These are phyloP conservation scores for Sympetrum striolatum DNA, from an alignment of 2,888 invertebrate species.

Conservation along the genomic window DNA sequence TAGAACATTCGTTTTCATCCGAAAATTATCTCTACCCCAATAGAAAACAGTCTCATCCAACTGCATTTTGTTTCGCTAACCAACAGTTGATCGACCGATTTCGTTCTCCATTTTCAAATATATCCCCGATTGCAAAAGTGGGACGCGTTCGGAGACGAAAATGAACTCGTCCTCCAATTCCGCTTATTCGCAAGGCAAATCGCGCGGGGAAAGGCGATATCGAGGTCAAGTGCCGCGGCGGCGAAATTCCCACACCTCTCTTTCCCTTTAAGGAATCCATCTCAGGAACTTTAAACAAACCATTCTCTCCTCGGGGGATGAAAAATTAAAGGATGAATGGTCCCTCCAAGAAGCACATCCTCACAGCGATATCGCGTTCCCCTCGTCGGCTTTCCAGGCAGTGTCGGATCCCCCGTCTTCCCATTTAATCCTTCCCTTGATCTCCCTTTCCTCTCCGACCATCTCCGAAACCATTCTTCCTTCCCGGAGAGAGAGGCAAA, in stretches of 20 bases:
- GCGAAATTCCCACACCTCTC: neutral
- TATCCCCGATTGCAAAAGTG: too few species aligned
- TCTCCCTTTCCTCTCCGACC: neutral
- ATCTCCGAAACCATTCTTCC: too few species aligned
- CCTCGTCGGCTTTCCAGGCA: neutral
- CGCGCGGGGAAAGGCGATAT: neutral
- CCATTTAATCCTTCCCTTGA: neutral
- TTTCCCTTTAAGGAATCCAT: neutral
- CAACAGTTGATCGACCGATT: too few species aligned
- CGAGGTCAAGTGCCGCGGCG: neutral
- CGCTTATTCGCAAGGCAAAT: neutral
- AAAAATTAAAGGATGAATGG: too few species aligned
- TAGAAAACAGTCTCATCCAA: too few species aligned
- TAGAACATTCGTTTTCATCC: too few species aligned
- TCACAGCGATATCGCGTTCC: neutral
- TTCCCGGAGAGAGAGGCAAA: too few species aligned
- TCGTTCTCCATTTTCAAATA: too few species aligned
- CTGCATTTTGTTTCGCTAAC: too few species aligned
- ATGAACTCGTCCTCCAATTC: neutral
- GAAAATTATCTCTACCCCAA: too few species aligned
- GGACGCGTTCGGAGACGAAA: too few species aligned
- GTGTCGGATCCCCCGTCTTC: neutral
- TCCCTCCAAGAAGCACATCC: neutral
- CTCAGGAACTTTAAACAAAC: neutral
- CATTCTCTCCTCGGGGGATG: too few species aligned